These are phyloP conservation scores for Brachylomia viminalis DNA, from an alignment of 2,888 invertebrate species.

Conservation along the genomic window DNA sequence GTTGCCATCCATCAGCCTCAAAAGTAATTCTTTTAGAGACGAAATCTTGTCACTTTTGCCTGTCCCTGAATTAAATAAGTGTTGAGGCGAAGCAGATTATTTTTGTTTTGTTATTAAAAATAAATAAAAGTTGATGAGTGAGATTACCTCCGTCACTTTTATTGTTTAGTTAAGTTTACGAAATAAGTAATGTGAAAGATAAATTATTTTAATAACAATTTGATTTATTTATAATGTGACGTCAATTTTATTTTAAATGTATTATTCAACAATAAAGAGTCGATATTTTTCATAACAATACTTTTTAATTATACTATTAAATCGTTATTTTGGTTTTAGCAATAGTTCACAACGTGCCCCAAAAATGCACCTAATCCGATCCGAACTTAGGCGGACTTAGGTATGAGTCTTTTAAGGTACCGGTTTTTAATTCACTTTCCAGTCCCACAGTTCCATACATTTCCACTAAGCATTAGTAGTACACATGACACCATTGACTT, in stretches of 20 bases:
- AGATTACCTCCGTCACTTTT: slow-evolving; percentile 8
- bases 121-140: slow-evolving; percentile 4
- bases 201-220: neutral
- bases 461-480: neutral
- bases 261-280: too few relatives aligned
- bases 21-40: slow-evolving; percentile 68
- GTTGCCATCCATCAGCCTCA: slow-evolving; percentile 76
- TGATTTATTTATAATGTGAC: neutral
- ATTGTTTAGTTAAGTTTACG: slow-evolving; percentile 68
- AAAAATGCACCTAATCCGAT: neutral
- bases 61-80: neutral
- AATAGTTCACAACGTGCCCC: slow-evolving; percentile 6
- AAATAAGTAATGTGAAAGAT: slow-evolving; percentile 1
- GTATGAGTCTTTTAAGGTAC: slow-evolving; percentile 19
- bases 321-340: neutral
- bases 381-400: neutral
- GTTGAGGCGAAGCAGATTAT: neutral
- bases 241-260: neutral
- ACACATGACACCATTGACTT: too few relatives aligned
- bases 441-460: neutral
- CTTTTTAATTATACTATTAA: too few relatives aligned
- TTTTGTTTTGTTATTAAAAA: neutral
- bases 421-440: neutral
- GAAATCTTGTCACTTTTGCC: slow-evolving; percentile 69
- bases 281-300: neutral